Evolutionary conservation across 2,888 invertebrate species (phyloP).

Genomic region (Ligdia adustata): DNA sequence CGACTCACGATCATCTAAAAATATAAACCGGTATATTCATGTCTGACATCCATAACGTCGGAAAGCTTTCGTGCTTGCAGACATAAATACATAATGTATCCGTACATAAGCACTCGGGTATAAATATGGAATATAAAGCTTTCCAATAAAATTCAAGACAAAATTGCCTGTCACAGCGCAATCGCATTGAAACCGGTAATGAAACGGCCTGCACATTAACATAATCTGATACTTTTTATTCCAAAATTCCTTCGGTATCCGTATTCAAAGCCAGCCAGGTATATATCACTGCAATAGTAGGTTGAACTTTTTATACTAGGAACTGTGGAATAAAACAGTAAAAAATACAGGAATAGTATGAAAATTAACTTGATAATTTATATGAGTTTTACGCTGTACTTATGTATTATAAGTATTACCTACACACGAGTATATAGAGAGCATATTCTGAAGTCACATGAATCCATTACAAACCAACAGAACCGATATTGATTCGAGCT

Average conservation of each 20-base stretch:
- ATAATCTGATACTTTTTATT: conserved; percentile 41
- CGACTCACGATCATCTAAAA: conserved; percentile 30
- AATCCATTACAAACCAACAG: conserved; percentile 15
- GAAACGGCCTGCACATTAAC: conserved; percentile 45
- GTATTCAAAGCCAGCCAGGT: conserved; percentile 21
- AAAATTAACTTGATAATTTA: too few relatives aligned
- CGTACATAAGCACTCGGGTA: conserved; percentile 35
- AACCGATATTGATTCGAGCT: conserved; percentile 30
- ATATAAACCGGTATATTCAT: conserved; percentile 27
- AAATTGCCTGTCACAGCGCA: conserved; percentile 49
- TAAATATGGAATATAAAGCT: conserved; percentile 53
- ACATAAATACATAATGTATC: conserved; percentile 32
- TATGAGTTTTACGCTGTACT: too few relatives aligned
- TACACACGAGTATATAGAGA: too few relatives aligned
- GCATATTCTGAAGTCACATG: conserved; percentile 2
- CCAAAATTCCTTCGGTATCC: conserved; percentile 31
- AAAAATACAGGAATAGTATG: too few relatives aligned
- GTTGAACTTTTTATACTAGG: conserved; percentile 3
- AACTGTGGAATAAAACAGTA: background rate
- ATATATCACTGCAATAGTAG: conserved; percentile 25
- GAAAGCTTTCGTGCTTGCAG: conserved; percentile 27
- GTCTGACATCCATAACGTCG: conserved; percentile 27
- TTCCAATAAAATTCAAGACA: conserved; percentile 59
- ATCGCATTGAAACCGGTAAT: conserved; percentile 53
- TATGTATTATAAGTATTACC: too few relatives aligned